Conservation (phyloP, 53 echinoderm and acorn worm genomes). For the Henricia sp. region DNA sequence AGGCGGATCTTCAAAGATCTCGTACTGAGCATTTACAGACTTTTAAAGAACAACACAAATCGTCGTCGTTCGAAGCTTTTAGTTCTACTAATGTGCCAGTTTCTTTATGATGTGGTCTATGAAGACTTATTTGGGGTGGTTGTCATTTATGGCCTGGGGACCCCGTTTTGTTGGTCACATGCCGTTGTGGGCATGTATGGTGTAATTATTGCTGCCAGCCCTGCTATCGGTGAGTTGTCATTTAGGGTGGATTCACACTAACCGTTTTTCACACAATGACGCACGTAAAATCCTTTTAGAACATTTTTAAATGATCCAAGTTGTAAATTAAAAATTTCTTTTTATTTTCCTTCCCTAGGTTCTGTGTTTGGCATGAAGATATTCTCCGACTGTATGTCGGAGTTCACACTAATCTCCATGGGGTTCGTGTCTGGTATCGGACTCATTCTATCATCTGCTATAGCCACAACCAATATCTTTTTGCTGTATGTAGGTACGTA, state of each 20-base stretch:
- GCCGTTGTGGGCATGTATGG: conserved; percentile 59
- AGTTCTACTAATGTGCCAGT: conserved; percentile 6
- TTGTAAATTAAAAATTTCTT: background rate
- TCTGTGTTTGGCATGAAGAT: background rate
- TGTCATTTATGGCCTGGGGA: conserved; percentile 65
- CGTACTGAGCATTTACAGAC: conserved; percentile 1
- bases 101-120: conserved; percentile 22
- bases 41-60: conserved; percentile 4
- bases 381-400: background rate
- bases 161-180: conserved; percentile 71
- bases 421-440: conserved; percentile 20
- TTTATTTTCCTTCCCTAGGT: background rate
- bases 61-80: conserved; percentile 24
- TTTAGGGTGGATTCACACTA: background rate
- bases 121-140: conserved; percentile 52
- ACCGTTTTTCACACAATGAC: background rate
- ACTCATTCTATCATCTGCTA: conserved; percentile 1
- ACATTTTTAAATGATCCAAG: background rate
- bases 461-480: conserved; percentile 10
- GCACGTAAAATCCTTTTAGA: background rate
- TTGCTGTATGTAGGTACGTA: conserved; percentile 18
- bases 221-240: conserved; percentile 52
- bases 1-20: conserved; percentile 16
- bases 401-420: conserved; percentile 25
- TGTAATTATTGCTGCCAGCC: conserved; percentile 53